Evolutionary conservation across 2,797 vertebrate genomes (phyloP), one percentile per base, ranked within the genome.

Genomic region (Antennarius maculatus): DNA sequence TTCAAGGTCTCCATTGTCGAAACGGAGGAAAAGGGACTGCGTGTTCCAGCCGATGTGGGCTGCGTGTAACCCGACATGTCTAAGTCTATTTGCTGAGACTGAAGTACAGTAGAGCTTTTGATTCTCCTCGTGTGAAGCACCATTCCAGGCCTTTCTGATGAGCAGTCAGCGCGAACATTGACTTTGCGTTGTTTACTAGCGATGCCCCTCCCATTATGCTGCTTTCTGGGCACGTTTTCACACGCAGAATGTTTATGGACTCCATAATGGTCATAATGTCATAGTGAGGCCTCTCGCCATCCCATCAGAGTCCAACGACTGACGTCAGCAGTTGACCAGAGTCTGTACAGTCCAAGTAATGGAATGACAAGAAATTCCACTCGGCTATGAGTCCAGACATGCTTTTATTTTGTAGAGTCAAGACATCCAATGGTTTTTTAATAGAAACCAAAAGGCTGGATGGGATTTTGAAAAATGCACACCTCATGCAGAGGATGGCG

Each of bases 141-240:
- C 51, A 71, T 82, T 85, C 78, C 81, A 76, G 28, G 53, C 49
- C 63, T 54, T 46, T 69, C 77, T 59, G 62, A 10, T 31, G 77
- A 69, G 56, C 67, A 1, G 59, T 76, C 71, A 49, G 69, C 71
- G 49, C 76, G 83, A 85, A 83, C 83, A 83, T 88, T 85, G 83
- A 87, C 72, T 67, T 60, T 84, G 74, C 13, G 45, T 80, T 88
- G 88, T 91, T 89, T 91, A 90, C 85, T 69, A 78, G 58, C 71
- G 85, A 60, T 41, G 76, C 51, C 57, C 58, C 18, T 69, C 47
- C 86, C 76, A 81, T 87, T 88, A 84, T 27, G 53, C 43, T 11
- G 39, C 29, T 41, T 66, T 54, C 13, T 14, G 37, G 57, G 61
- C 45, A 71, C 42, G 43, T 57, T 71, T 62, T 72, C 50, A 61